Conservation (phyloP, 2,113 vertebrate species). For the Phalacrocorax brasilianus region DNA sequence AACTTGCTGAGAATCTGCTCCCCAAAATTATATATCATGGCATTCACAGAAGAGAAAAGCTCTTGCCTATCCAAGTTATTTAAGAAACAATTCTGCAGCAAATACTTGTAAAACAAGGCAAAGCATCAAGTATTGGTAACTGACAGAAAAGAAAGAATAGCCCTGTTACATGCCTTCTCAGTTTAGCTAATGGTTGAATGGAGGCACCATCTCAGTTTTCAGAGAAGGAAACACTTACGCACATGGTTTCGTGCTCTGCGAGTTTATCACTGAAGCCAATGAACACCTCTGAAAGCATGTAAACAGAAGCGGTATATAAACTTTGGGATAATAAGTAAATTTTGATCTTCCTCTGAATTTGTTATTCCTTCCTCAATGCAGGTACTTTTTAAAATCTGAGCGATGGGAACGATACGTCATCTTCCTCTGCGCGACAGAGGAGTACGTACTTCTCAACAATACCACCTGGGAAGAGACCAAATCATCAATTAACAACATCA, state of each 20-base stretch:
- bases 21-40: background rate
- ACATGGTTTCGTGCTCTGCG: background rate
- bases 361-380: background rate
- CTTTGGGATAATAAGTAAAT: background rate
- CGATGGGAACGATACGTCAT: background rate
- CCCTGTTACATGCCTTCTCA: background rate
- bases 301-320: background rate
- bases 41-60: background rate
- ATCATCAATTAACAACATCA: background rate
- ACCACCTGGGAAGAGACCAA: background rate
- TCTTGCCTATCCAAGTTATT: background rate
- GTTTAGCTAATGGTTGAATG: background rate
- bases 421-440: background rate
- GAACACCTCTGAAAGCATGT: background rate
- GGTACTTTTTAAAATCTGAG: background rate
- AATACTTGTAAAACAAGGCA: background rate
- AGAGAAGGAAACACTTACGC: background rate
- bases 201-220: background rate
- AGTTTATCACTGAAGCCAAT: background rate
- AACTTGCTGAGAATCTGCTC: background rate
- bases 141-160: background rate
- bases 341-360: background rate
- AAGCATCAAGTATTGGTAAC: background rate
- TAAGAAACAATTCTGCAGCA: background rate
- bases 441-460: background rate